These are phyloP conservation scores for Halocynthia aurantium DNA, from an alignment of 23 tunicate species.

Conservation along the genomic window DNA sequence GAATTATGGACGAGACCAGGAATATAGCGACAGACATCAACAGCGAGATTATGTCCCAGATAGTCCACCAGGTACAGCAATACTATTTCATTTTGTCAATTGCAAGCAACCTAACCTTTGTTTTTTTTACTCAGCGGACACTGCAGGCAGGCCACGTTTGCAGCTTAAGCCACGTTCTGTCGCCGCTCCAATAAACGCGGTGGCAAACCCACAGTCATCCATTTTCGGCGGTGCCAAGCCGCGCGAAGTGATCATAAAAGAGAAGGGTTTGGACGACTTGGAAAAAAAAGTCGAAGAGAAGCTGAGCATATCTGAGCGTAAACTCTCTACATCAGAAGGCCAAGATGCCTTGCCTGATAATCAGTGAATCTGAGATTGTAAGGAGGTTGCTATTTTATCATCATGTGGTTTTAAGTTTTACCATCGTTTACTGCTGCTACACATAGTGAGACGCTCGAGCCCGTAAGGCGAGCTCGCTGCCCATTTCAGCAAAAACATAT, in stretches of 20 bases:
- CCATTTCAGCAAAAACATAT: too few species aligned
- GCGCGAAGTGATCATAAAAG: slow-evolving; percentile 77
- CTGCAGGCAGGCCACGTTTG: slow-evolving; percentile 57
- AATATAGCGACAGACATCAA: slow-evolving; percentile 24
- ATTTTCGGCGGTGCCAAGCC: slow-evolving; percentile 96
- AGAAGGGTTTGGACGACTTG: slow-evolving; percentile 85
- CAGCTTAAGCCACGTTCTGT: slow-evolving; percentile 77
- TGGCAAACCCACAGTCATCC: slow-evolving; percentile 90
- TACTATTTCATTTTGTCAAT: too few species aligned
- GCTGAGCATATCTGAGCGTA: slow-evolving; percentile 57
- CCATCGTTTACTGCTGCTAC: too few species aligned
- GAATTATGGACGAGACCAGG: slow-evolving; percentile 29
- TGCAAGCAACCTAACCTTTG: background rate
- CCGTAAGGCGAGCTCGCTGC: too few species aligned
- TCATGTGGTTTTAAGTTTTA: too few species aligned
- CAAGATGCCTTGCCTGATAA: too few species aligned
- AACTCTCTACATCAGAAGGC: slow-evolving; percentile 8
- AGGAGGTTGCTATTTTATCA: too few species aligned
- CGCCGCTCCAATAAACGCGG: slow-evolving; percentile 52
- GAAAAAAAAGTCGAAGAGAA: slow-evolving; percentile 95
- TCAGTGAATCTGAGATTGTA: too few species aligned
- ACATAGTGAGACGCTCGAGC: too few species aligned
- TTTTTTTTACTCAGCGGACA: background rate
- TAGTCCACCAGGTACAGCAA: background rate
- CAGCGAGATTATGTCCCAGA: slow-evolving; percentile 36